These are phyloP conservation scores for Lepidochrysops patricia DNA, from an alignment of 2,888 invertebrate genomes.

Conservation along the genomic window DNA sequence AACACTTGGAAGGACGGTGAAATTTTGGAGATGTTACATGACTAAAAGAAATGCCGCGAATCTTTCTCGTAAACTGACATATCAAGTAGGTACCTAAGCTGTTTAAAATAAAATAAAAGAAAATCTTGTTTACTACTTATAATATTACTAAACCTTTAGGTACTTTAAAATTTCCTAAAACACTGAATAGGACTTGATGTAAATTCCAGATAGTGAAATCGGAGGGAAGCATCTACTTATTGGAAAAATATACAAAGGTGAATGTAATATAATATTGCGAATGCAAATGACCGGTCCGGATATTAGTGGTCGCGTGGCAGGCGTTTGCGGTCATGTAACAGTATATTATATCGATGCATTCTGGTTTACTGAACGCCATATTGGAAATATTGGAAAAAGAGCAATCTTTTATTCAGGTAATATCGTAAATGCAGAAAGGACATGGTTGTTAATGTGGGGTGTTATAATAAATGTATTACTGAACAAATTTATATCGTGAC, in stretches of 20 bases:
- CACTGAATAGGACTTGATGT: no score
- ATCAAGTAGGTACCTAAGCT: no score
- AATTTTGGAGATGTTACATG: background rate
- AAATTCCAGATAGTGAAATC: background rate
- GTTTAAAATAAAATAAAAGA: no score
- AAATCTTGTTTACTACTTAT: no score
- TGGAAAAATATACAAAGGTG: background rate
- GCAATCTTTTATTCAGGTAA: background rate
- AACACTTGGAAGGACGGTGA: background rate
- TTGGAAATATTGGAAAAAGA: background rate
- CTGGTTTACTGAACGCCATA: constrained; percentile 6
- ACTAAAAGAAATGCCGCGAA: background rate
- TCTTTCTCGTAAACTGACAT: no score
- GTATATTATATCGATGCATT: constrained; percentile 4
- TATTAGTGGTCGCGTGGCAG: background rate
- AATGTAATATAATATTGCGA: constrained; percentile 1
- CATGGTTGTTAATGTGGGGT: background rate
- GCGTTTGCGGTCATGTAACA: constrained; percentile 11
- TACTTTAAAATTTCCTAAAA: no score
- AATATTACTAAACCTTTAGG: no score
- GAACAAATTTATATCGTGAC: no score
- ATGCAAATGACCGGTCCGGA: background rate
- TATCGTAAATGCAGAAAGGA: background rate
- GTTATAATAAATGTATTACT: no score
- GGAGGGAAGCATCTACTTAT: background rate